Percentiles rank a stretch among this genome's conserved stretches.
Evolutionary conservation across 2,888 invertebrate species (phyloP).

Genomic region (Agrotis segetum): DNA sequence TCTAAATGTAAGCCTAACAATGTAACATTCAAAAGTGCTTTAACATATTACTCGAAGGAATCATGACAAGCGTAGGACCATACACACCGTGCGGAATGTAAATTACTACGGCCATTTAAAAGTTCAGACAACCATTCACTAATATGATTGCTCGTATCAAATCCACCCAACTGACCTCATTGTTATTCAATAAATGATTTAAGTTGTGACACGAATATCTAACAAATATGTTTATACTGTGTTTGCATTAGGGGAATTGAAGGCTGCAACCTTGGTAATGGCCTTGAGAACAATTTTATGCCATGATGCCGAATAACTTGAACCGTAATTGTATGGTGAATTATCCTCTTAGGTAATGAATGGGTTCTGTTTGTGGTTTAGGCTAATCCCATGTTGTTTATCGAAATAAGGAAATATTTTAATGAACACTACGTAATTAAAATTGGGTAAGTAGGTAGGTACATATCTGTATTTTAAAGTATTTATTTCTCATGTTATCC

Average conservation of each 20-base stretch:
- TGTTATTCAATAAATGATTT: slow-evolving; percentile 64
- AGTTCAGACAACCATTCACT: slow-evolving; percentile 40
- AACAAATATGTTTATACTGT: slow-evolving; percentile 34
- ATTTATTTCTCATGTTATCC: background rate
- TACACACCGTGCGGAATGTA: slow-evolving; percentile 36
- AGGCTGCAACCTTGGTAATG: slow-evolving; percentile 61
- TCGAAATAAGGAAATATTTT: background rate
- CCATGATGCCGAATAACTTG: slow-evolving; percentile 29
- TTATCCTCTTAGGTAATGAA: slow-evolving; percentile 39
- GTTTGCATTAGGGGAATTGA: slow-evolving; percentile 42
- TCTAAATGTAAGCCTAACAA: background rate
- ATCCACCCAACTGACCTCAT: slow-evolving; percentile 53
- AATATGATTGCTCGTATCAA: slow-evolving; percentile 55
- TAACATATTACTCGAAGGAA: slow-evolving; percentile 2
- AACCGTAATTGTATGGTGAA: slow-evolving; percentile 42
- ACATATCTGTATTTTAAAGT: slow-evolving; percentile 6
- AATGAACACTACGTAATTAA: background rate
- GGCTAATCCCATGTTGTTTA: background rate
- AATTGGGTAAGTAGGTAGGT: background rate
- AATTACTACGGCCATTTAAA: slow-evolving; percentile 44
- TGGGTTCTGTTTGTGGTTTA: slow-evolving; percentile 12
- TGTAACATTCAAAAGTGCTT: background rate
- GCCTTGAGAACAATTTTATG: slow-evolving; percentile 56
- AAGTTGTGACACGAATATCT: slow-evolving; percentile 64
- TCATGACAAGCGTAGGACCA: slow-evolving; percentile 6